Percentiles rank a stretch among this genome's conserved stretches.
phyloP scores from a whole-genome alignment of 2,113 vertebrate species.

The Vulpes ferrilata region DNA sequence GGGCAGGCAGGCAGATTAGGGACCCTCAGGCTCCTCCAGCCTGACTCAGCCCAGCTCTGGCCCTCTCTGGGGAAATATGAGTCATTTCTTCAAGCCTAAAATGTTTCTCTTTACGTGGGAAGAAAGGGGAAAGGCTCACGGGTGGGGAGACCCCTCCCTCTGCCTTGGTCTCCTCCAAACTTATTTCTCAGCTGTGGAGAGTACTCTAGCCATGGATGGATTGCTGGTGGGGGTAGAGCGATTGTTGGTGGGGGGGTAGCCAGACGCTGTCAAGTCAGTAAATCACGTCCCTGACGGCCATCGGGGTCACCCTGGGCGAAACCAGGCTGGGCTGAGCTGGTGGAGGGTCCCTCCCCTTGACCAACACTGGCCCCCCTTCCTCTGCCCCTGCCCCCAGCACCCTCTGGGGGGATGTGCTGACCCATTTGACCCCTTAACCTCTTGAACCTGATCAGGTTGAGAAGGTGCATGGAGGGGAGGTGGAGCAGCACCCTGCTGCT shows the following conservation, averaged over 20 bases:
- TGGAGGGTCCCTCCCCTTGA: background rate
- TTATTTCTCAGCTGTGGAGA: background rate
- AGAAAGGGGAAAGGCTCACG: background rate
- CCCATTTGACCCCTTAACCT: too few species aligned
- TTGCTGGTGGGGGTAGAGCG: background rate
- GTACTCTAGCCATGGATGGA: accelerated
- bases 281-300: too few species aligned
- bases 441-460: background rate
- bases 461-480: background rate
- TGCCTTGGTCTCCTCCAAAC: background rate
- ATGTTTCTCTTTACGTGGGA: conserved; percentile 2
- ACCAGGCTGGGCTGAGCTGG: background rate
- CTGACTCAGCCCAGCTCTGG: conserved; percentile 17
- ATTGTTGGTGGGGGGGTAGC: background rate
- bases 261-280: background rate
- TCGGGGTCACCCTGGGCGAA: background rate
- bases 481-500: accelerated
- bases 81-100: conserved; percentile 47
- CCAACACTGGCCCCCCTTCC: background rate
- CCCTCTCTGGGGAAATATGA: conserved; percentile 51
- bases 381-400: background rate
- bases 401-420: background rate
- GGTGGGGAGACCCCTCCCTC: background rate
- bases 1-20: background rate
- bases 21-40: background rate